Evolutionary conservation across 2,113 vertebrate genomes (phyloP).

Genomic region (Aptenodytes forsteri): DNA sequence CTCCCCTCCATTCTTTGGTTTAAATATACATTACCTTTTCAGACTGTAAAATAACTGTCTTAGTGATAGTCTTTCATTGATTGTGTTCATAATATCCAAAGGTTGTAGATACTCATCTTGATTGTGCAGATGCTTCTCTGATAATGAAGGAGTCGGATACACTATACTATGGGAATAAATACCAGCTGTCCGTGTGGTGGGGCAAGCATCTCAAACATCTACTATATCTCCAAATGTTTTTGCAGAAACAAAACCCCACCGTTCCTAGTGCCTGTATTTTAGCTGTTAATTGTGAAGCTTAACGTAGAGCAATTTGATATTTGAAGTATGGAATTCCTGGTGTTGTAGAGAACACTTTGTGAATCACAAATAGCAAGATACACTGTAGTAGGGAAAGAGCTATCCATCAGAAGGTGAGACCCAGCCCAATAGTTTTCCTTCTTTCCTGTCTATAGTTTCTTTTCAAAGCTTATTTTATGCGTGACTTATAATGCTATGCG

Average conservation of each 20-base stretch:
- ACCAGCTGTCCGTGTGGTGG: background rate
- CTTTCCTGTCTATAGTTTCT: background rate
- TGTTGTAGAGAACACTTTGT: background rate
- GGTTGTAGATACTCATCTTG: conserved; percentile 17
- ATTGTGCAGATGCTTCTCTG: conserved; percentile 1
- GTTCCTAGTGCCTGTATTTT: background rate
- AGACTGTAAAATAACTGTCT: background rate
- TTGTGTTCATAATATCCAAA: background rate
- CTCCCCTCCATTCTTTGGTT: background rate
- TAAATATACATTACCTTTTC: background rate
- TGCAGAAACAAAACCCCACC: background rate
- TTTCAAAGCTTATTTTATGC: background rate
- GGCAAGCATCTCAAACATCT: conserved; percentile 32
- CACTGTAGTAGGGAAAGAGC: background rate
- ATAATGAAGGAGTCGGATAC: background rate
- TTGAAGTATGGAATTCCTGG: background rate
- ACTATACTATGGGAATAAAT: background rate
- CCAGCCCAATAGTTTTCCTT: background rate
- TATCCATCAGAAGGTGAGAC: background rate
- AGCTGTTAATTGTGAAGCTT: background rate
- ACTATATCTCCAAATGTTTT: background rate
- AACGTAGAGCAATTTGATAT: background rate
- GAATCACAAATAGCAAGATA: background rate
- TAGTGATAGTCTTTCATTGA: background rate
- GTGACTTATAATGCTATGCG: background rate